Evolutionary conservation across 2,888 invertebrate genomes (phyloP), one percentile per base, ranked within the genome.

Genomic region (Metopia argyrocephala): DNA sequence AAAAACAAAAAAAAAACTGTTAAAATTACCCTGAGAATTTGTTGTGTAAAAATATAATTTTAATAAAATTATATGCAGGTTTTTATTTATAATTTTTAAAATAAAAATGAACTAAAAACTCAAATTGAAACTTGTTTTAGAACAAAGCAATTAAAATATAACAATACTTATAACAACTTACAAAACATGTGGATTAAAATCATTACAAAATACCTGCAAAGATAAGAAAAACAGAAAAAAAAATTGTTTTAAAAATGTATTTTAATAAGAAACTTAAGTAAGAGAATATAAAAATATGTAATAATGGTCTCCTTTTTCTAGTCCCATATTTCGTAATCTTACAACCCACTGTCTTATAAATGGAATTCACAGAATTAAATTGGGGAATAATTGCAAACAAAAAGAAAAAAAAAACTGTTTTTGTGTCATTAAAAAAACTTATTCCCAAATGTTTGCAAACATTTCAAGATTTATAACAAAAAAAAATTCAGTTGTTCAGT

Each of bases 181-280:
- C 46, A n/a, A n/a, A 20, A 6, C 6, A 23, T n/a, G n/a, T 21
- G 31, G 31, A 28, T 27, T 4, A 28, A 20, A 38, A 25, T n/a
- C 7, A 66, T 56, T 23, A 23, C 50, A 50, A 50, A 52, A 46
- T 80, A 80, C 80, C 76, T 76, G 64, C n/a, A 80, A 69, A 25
- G 50, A 80, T 48, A 61, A 71, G 23, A 66, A 38, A 56, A 65
- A 25, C 23, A 31, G 46, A 38, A 4, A 21, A 48, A 5, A 45
- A 61, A 45, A 66, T 12, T 52, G 45, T n/a, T 59, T 15, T n/a
- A 31, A 3, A 20, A 52, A 52, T 52, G 0, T 23, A 2, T 46
- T 48, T 20, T 54, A 7, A 45, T 38, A 12, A 45, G 45, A 15
- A 12, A n/a, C n/a, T n/a, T n/a, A n/a, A n/a, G n/a, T n/a, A n/a